Base-by-base conservation (phyloP, 2,888 invertebrate species). In the Melipona beecheii region DNA sequence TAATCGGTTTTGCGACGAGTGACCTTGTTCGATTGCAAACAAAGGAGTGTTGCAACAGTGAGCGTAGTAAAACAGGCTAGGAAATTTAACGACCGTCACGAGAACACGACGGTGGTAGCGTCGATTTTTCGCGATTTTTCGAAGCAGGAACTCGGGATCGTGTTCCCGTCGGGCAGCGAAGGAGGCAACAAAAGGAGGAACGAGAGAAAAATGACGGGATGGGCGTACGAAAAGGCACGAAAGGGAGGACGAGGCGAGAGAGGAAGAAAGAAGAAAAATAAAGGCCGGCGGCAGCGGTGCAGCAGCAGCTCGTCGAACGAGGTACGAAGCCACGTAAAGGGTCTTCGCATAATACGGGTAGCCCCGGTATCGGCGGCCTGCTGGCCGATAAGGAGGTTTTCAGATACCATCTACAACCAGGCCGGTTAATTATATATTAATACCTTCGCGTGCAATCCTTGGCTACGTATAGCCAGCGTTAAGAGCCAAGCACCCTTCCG, bases 351-450 rank as follows among this genome's bases (percentile, higher is more conserved):
- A 92, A 90, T 89, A 88, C 83, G 83, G 83, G 87, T 86, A 90
- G 91, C 86, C 81, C 75, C 80, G 81, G 87, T 89, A 91, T 92
- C 91, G 91, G 90, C 88, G 87, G 87, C 87, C 88, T 88, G 89
- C 85, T 84, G 84, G 84, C 83, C 90, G 92, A 93, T 93, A 93
- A 92, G 91, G 83, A 91, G 90, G 85, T 90, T 90, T 88, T 85
- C 88, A 89, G 92, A 93, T 93, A 93, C 80, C 84, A 93, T 94
- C 93, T 92, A 92, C 93, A 92, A 90, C 89, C 91, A 87, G 90
- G 88, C 91, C 90, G 90, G 93, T 93, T 94, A 94, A 94, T 94
- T 94, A 93, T 93, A 93, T 92, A 93, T 94, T 94, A 93, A 94
- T 93, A 91, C 91, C 90, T 91, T 92, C 81, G 93, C 93, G 93